phyloP scores from a whole-genome alignment of 1,140 invertebrate genomes.

The Cyphomyrmex costatus region DNA sequence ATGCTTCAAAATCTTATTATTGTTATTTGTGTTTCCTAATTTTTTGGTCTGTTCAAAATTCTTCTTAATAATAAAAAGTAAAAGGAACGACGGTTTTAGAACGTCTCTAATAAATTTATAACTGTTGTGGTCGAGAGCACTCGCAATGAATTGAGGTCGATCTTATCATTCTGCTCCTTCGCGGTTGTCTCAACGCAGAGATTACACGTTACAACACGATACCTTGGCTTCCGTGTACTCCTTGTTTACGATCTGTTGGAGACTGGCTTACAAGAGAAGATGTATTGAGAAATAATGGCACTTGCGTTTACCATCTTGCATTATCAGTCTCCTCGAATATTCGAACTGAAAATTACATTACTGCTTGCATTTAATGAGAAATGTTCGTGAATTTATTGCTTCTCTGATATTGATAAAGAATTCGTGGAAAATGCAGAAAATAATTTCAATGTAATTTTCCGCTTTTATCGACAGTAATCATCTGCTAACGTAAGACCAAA shows the following conservation, averaged over 20 bases:
- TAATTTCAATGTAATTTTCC: not conserved
- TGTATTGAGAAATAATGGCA: constrained; percentile 26
- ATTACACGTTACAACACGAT: constrained; percentile 40
- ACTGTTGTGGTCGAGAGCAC: not conserved
- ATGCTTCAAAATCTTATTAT: too few species aligned
- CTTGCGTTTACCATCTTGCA: constrained; percentile 25
- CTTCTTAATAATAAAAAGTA: not conserved
- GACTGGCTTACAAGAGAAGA: constrained; percentile 13
- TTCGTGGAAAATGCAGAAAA: not conserved
- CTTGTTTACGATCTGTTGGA: constrained; percentile 38
- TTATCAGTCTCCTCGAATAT: constrained; percentile 70
- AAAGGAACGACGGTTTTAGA: not conserved
- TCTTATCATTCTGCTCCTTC: constrained; percentile 22
- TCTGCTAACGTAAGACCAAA: not conserved
- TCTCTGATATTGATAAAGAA: not conserved
- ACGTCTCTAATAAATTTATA: constrained; percentile 39
- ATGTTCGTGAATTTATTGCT: not conserved
- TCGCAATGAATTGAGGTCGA: constrained; percentile 33
- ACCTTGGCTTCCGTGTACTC: not conserved
- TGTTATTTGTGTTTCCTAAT: constrained; percentile 17
- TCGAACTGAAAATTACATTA: constrained; percentile 16
- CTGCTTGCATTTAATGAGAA: not conserved
- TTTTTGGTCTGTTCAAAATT: not conserved
- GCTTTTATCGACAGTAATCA: not conserved
- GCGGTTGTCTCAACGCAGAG: constrained; percentile 6